A percentile compares a stretch with the other conserved stretches of the same genome.
phyloP scores from a whole-genome alignment of 2,113 vertebrate genomes.

The Indicator maculatus region DNA sequence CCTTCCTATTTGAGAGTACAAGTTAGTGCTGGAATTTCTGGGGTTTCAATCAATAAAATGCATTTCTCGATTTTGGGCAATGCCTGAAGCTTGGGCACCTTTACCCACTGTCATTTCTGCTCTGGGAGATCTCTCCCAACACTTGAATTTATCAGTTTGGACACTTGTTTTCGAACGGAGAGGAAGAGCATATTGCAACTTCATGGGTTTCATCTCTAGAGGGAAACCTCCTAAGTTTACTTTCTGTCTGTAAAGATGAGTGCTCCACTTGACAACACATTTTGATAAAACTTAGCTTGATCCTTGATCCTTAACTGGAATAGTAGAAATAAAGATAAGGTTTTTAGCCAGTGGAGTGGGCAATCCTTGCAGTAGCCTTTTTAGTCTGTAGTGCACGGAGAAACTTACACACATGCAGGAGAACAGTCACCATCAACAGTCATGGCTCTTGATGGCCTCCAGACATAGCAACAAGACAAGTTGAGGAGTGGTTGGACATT shows the following conservation, averaged over 20 bases:
- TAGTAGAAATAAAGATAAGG: neutral
- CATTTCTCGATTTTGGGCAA: neutral
- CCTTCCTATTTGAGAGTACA: neutral
- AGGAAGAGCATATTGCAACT: neutral
- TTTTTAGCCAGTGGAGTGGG: neutral
- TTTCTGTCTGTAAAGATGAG: neutral
- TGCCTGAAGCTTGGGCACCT: neutral
- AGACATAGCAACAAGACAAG: neutral
- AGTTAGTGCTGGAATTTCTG: neutral
- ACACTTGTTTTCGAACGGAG: neutral
- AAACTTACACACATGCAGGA: neutral
- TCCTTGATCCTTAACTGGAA: neutral
- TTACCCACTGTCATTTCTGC: neutral
- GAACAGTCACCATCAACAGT: neutral
- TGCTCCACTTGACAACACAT: neutral
- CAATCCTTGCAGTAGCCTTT: neutral
- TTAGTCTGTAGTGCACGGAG: neutral
- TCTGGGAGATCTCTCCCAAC: neutral
- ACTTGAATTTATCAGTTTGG: neutral
- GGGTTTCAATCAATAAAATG: neutral
- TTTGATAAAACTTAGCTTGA: neutral
- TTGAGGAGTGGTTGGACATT: neutral
- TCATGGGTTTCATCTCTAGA: neutral
- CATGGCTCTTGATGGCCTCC: neutral
- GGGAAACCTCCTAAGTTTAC: neutral